A percentile compares a stretch with the other conserved stretches of the same genome.
Conservation (phyloP, 2,888 invertebrate genomes). For the Cantharis rufa region DNA sequence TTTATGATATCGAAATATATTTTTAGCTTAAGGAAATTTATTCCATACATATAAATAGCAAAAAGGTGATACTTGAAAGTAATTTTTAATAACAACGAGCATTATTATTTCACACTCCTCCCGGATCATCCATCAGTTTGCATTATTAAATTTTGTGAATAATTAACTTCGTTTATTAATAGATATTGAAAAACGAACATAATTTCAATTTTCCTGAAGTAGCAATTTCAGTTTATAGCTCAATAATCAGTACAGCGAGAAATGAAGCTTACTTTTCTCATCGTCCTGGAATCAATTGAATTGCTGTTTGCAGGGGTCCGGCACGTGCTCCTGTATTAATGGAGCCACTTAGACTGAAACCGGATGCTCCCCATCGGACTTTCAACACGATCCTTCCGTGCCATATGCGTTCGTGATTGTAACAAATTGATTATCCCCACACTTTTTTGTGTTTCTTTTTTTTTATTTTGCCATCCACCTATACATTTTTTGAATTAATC, state of each 20-base stretch:
- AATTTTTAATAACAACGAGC: not conserved
- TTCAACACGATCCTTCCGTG: slow-evolving; percentile 14
- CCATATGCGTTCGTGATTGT: slow-evolving; percentile 26
- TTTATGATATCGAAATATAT: too few relatives aligned
- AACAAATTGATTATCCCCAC: slow-evolving; percentile 23
- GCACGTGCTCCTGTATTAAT: slow-evolving; percentile 34
- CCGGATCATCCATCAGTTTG: not conserved
- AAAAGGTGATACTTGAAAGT: not conserved
- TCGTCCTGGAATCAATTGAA: slow-evolving; percentile 55
- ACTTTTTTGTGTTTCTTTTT: not conserved
- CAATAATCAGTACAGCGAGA: slow-evolving; percentile 6
- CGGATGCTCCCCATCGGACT: slow-evolving; percentile 25
- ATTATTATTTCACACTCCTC: not conserved
- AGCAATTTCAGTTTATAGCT: slow-evolving; percentile 7
- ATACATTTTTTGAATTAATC: not conserved
- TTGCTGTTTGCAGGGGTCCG: slow-evolving; percentile 21
- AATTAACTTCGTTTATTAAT: not conserved
- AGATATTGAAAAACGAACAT: not conserved
- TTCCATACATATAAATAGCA: not conserved
- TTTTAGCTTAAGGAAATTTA: not conserved
- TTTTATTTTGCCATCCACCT: not conserved
- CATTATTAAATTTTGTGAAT: not conserved
- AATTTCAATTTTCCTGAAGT: not conserved
- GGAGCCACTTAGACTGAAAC: slow-evolving; percentile 30
- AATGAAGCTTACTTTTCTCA: slow-evolving; percentile 4